Evolutionary conservation across 2,113 vertebrate species (phyloP).

Genomic region (Cynopterus brachyotis): DNA sequence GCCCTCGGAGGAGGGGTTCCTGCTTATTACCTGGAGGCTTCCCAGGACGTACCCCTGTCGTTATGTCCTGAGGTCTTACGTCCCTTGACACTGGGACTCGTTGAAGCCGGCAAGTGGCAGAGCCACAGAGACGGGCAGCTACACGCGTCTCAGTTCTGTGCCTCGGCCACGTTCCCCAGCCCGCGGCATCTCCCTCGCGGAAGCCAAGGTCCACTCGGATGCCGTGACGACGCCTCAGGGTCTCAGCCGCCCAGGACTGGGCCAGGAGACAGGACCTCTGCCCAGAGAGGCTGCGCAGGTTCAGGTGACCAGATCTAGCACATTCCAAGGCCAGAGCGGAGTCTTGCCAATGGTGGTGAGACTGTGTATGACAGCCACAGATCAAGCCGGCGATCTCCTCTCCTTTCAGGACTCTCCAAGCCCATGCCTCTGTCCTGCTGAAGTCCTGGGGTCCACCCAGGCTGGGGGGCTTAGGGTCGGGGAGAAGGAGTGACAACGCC

Average conservation of each 20-base stretch:
- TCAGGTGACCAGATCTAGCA: accelerated
- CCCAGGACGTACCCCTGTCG: accelerated
- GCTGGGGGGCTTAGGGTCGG: not conserved
- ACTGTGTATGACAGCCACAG: no score
- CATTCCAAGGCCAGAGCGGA: accelerated
- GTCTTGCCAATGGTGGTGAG: accelerated
- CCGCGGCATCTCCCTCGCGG: not conserved
- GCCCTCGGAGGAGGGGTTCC: no score
- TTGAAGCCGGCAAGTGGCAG: not conserved
- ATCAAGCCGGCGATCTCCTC: not conserved
- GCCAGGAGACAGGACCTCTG: not conserved
- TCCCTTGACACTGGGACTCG: not conserved
- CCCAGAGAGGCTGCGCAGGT: accelerated
- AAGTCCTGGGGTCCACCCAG: not conserved
- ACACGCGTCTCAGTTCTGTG: accelerated
- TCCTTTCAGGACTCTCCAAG: not conserved
- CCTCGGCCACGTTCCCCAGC: accelerated
- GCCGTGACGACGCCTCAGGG: not conserved
- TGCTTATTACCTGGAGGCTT: not conserved
- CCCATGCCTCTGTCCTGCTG: not conserved
- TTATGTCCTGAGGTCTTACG: not conserved
- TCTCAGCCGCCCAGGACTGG: not conserved
- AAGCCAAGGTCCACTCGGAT: not conserved
- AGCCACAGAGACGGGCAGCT: not conserved
- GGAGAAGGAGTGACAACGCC: no score